Evolutionary conservation across 2,797 vertebrate species (phyloP), one percentile per base, ranked within the genome.

Genomic region (Zenarchopterus dispar): DNA sequence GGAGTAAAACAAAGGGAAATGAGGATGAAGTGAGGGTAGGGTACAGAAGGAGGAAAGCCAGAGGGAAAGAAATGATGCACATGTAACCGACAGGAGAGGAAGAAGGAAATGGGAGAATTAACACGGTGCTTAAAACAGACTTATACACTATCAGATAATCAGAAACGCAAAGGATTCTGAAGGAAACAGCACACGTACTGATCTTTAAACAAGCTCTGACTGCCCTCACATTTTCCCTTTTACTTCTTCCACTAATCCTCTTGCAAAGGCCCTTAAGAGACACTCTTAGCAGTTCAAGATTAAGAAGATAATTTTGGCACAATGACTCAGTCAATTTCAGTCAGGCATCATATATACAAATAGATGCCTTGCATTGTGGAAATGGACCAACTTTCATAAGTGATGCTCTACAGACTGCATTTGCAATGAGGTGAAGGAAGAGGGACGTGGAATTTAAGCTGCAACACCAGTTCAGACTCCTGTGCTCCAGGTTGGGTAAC

Each of bases 31-130:
- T 26, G 22, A 50, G 19, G 45, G 26, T 9, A 19, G 53, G 50
- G 42, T 45, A 56, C 28, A 28, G 28, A 28, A 23, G 59, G 55
- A 70, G 54, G 59, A 64, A 23, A 61, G 49, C 51, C 26, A 53
- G 46, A 80, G 54, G 67, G 62, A 46, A 50, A 39, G 50, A 28
- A 67, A 56, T 23, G 28, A 76, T 73, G 69, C 64, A 81, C 49
- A 76, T 45, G 11, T 36, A 75, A 36, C 57, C 26, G 58, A 58
- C 59, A 53, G 39, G 24, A 54, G 67, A 67, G 67, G 58, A 51
- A 68, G 45, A 69, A 47, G 67, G 63, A 70, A 61, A 72, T 1
- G 10, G 70, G 67, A 80, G 28, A 70, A 50, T 85, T 83, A 86
- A 77, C 67, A 78, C 70, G 60, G 64, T 47, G 69, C 53, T 73